Evolutionary conservation across 37 sponge, comb jelly and placozoan species (phyloP).

Genomic region (Tethya wilhelma): DNA sequence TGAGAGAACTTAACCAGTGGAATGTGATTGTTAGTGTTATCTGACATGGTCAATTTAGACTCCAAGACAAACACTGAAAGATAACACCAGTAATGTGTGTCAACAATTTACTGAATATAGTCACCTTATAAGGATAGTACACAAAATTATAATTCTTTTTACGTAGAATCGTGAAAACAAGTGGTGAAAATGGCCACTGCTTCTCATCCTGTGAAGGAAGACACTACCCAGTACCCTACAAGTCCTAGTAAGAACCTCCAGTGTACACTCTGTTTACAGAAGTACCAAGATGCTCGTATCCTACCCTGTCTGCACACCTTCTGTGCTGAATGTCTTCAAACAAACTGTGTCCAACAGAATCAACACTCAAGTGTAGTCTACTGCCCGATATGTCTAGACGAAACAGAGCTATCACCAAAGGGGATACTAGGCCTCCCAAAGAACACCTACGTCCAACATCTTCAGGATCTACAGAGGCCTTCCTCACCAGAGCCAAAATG

Average conservation of each 20-base stretch:
- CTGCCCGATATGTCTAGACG: slow-evolving; percentile 68
- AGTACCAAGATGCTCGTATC: slow-evolving; percentile 51
- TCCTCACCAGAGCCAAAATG: slow-evolving; percentile 6
- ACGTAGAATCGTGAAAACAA: too few relatives aligned
- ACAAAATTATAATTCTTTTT: too few relatives aligned
- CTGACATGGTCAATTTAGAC: too few relatives aligned
- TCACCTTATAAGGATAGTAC: too few relatives aligned
- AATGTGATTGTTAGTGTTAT: too few relatives aligned
- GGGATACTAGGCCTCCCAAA: slow-evolving; percentile 67
- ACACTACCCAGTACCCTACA: background rate
- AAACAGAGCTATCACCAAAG: slow-evolving; percentile 18
- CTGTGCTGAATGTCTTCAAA: slow-evolving; percentile 64
- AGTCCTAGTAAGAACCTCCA: slow-evolving; percentile 23
- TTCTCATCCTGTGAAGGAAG: too few relatives aligned
- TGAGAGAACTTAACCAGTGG: too few relatives aligned
- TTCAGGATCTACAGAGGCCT: slow-evolving; percentile 27
- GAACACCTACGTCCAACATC: slow-evolving; percentile 56
- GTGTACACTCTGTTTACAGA: slow-evolving; percentile 61
- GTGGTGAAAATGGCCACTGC: too few relatives aligned
- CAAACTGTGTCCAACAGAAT: slow-evolving; percentile 11
- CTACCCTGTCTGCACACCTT: slow-evolving; percentile 83
- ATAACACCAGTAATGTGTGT: too few relatives aligned
- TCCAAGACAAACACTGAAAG: too few relatives aligned
- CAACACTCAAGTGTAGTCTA: slow-evolving; percentile 16
- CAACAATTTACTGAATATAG: too few relatives aligned